Base-by-base conservation (phyloP, 2,113 vertebrate genomes). In the Cheirogaleus medius region DNA sequence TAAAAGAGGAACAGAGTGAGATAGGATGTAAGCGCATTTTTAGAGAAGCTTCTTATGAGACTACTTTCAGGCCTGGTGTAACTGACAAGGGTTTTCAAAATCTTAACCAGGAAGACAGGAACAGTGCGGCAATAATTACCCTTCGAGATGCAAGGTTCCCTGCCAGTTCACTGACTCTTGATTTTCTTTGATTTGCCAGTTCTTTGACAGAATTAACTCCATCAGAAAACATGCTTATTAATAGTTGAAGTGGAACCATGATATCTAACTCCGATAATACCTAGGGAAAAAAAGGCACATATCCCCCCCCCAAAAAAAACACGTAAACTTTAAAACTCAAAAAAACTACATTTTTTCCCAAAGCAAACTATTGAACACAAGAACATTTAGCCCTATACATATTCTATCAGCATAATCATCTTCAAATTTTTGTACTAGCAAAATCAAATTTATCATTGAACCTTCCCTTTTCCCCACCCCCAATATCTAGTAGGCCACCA, bases 151-250 rank as follows among this genome's bases (percentile, higher is more conserved):
- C 99, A 87, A 99, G 97, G 98, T 98, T 99, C 97, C 99, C 99
- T 0, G 99, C 98, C 94, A 99, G 97, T 97, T 99, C 99, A 90
- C 98, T 99, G 89, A 98, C 99, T 76, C 99, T 99, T 3, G 99
- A 99, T 98, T 99, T 99, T 97, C 99, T 99, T 98, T 99, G 99
- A 99, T 99, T 99, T 97, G 99, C 99, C 98, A 99, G 98, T 95
- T 99, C 99, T 98, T 99, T 99, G 68, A 99, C 98, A 91, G 99
- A 99, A 99, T 99, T 99, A 96, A 99, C 99, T 78, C 99, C 99
- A 98, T 99, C 99, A 90, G 99, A 99, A 98, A 99, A 99, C 99
- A 99, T 99, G 98, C 99, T 99, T 91, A 99, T 99, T 92, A 99
- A 98, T 66, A 99, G 99, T 96, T 99, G 99, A 95, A 99, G 99